Evolutionary conservation across 2,888 invertebrate genomes (phyloP).

Genomic region (Drosophila borborema): DNA sequence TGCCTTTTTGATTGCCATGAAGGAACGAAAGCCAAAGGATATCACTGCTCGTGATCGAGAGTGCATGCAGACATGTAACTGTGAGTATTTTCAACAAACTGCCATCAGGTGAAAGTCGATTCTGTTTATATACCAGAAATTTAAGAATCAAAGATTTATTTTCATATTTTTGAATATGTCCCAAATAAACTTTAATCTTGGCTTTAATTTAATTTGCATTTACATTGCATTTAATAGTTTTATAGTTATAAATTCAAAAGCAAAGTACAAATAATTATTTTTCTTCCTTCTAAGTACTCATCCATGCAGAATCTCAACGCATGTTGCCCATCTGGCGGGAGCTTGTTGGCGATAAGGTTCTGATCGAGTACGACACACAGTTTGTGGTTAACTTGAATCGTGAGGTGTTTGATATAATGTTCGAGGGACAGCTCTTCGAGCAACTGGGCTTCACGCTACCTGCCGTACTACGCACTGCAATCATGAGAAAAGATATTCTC

Average conservation of each 20-base stretch:
- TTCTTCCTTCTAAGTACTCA: constrained; percentile 72
- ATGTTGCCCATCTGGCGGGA: constrained; percentile 88
- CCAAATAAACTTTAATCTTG: too few relatives aligned
- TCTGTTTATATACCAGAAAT: neutral
- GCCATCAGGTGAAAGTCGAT: neutral
- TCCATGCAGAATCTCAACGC: constrained; percentile 78
- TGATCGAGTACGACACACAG: constrained; percentile 89
- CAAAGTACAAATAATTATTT: neutral
- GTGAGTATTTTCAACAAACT: constrained; percentile 64
- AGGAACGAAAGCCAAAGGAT: constrained; percentile 69
- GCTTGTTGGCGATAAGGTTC: constrained; percentile 88
- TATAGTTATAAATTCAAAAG: too few relatives aligned
- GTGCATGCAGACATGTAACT: constrained; percentile 79
- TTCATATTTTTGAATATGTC: too few relatives aligned
- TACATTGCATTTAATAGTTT: too few relatives aligned
- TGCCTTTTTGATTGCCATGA: constrained; percentile 64
- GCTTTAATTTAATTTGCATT: too few relatives aligned
- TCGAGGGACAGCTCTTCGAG: constrained; percentile 91
- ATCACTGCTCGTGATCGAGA: constrained; percentile 63
- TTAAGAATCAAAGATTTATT: neutral
- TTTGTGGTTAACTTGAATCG: constrained; percentile 88
- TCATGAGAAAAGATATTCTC: constrained; percentile 86
- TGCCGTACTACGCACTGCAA: constrained; percentile 86
- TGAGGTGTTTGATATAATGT: constrained; percentile 89
- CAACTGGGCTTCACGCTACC: constrained; percentile 88